These are phyloP conservation scores for Grapholita molesta DNA, from an alignment of 1,140 invertebrate species.

Conservation along the genomic window DNA sequence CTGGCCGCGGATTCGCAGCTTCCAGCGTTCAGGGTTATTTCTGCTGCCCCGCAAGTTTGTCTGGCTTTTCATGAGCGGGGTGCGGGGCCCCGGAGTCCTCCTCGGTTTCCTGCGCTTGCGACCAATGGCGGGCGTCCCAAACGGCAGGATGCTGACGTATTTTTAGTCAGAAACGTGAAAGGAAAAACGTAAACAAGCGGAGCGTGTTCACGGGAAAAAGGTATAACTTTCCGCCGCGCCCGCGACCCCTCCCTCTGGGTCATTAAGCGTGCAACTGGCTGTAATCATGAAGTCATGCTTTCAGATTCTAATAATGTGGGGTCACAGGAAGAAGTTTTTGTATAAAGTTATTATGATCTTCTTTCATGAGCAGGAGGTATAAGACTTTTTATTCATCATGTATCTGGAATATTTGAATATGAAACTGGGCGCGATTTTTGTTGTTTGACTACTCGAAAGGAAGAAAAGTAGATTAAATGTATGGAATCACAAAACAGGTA, in stretches of 20 bases:
- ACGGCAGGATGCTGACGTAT: slow-evolving; percentile 74
- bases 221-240: slow-evolving; percentile 42
- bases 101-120: slow-evolving; percentile 56
- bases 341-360: not conserved
- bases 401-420: too few relatives aligned
- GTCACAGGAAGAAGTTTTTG: not conserved
- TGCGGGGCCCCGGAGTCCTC: slow-evolving; percentile 43
- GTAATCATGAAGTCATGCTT: slow-evolving; percentile 6
- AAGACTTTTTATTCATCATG: too few relatives aligned
- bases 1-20: slow-evolving; percentile 57
- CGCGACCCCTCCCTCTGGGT: slow-evolving; percentile 17
- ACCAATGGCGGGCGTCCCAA: slow-evolving; percentile 71
- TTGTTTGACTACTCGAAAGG: too few relatives aligned
- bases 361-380: not conserved
- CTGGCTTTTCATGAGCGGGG: slow-evolving; percentile 46
- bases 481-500: too few relatives aligned
- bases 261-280: slow-evolving; percentile 12
- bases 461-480: too few relatives aligned
- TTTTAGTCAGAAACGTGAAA: slow-evolving; percentile 73
- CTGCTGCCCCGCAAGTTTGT: slow-evolving; percentile 59
- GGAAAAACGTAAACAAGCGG: slow-evolving; percentile 71
- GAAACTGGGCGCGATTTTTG: too few relatives aligned
- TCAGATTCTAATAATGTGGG: not conserved
- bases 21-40: slow-evolving; percentile 77
- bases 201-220: slow-evolving; percentile 34